A percentile compares a stretch with the other conserved stretches of the same genome.
phyloP scores from a whole-genome alignment of 2,888 invertebrate species.

The Cerceris ruficornis region DNA sequence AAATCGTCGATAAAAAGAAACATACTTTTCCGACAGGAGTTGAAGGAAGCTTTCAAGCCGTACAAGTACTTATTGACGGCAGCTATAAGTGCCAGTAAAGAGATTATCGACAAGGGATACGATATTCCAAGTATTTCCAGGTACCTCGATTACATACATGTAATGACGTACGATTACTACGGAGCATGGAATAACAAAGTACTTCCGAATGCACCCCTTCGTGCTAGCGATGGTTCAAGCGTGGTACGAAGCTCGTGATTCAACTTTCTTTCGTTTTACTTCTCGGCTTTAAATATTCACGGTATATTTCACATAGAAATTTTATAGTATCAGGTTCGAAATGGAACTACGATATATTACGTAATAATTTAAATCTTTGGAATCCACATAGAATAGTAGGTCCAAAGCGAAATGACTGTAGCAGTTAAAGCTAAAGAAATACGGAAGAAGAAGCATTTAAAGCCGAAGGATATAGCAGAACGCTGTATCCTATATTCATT shows the following conservation, averaged over 20 bases:
- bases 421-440: too few species aligned
- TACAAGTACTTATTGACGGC: conserved; percentile 89
- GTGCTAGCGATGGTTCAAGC: conserved; percentile 84
- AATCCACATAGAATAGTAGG: too few species aligned
- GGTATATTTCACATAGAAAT: not conserved
- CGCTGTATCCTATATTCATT: not conserved
- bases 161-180: conserved; percentile 96
- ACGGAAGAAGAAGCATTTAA: too few species aligned
- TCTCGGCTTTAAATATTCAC: not conserved
- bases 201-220: conserved; percentile 91
- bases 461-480: too few species aligned
- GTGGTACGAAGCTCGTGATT: conserved; percentile 84
- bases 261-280: not conserved
- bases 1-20: too few species aligned
- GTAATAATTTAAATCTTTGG: too few species aligned
- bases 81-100: conserved; percentile 90
- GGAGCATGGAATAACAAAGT: conserved; percentile 91
- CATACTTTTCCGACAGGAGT: conserved; percentile 83
- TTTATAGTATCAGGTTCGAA: too few species aligned
- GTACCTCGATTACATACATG: conserved; percentile 86
- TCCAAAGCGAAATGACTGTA: too few species aligned
- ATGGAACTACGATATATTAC: too few species aligned
- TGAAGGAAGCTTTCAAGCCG: conserved; percentile 87
- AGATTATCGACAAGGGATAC: conserved; percentile 90
- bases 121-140: conserved; percentile 86